Conservation (phyloP, 2,888 invertebrate genomes). For the Rhaphigaster nebulosa region DNA sequence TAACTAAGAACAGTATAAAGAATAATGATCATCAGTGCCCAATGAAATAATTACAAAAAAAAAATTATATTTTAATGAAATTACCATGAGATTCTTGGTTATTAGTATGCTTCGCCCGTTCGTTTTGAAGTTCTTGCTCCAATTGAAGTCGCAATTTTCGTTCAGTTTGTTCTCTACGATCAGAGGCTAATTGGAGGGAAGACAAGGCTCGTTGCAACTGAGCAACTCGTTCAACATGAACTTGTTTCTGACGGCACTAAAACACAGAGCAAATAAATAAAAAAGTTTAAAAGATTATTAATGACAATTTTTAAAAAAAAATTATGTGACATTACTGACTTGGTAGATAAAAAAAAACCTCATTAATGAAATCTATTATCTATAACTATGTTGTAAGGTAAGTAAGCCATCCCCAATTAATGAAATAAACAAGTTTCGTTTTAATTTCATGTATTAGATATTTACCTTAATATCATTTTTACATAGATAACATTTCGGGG, state of each 20-base stretch:
- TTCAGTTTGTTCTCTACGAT: slow-evolving; percentile 88
- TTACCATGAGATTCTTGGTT: slow-evolving; percentile 61
- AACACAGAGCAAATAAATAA: slow-evolving; percentile 63
- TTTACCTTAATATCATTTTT: too few relatives aligned
- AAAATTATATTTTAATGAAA: not conserved
- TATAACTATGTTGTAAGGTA: not conserved
- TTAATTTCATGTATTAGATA: too few relatives aligned
- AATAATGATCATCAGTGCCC: not conserved
- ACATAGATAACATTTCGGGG: too few relatives aligned
- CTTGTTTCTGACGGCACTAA: slow-evolving; percentile 85
- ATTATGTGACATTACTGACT: not conserved
- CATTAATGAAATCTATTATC: not conserved
- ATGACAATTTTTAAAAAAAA: not conserved
- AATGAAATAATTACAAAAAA: not conserved
- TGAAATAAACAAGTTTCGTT: not conserved
- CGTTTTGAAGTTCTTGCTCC: slow-evolving; percentile 84
- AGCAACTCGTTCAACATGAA: slow-evolving; percentile 86
- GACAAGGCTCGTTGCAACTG: slow-evolving; percentile 86
- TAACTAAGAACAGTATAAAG: not conserved
- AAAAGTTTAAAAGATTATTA: not conserved
- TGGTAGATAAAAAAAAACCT: not conserved
- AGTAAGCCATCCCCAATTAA: not conserved
- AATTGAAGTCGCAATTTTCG: slow-evolving; percentile 86
- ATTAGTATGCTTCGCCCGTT: slow-evolving; percentile 68
- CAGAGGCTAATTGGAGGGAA: slow-evolving; percentile 85